Evolutionary conservation across 2,113 vertebrate genomes (phyloP).

Genomic region (Hyaena hyaena): DNA sequence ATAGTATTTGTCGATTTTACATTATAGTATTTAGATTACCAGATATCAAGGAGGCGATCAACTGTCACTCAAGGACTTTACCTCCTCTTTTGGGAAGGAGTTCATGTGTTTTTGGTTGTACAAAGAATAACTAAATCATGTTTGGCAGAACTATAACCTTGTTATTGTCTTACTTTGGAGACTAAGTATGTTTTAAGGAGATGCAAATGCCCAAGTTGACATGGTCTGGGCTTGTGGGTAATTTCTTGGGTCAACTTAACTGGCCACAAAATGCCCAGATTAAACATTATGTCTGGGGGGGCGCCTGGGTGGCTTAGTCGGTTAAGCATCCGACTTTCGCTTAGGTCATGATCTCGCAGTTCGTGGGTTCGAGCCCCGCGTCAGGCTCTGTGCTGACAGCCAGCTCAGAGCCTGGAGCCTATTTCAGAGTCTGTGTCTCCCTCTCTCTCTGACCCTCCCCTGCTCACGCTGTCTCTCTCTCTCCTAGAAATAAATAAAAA

Average conservation of each 20-base stretch:
- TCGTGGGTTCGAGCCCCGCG: too few relatives aligned
- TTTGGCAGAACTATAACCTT: background rate
- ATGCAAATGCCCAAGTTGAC: background rate
- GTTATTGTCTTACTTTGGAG: background rate
- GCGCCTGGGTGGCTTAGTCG: too few relatives aligned
- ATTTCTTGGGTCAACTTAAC: background rate
- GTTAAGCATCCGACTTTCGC: too few relatives aligned
- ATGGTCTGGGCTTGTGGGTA: background rate
- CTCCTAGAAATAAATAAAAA: too few relatives aligned
- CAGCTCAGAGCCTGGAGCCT: too few relatives aligned
- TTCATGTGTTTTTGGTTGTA: background rate
- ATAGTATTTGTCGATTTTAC: background rate
- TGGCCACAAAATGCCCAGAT: background rate
- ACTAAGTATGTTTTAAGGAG: background rate
- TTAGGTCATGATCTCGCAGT: too few relatives aligned
- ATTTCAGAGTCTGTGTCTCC: too few relatives aligned
- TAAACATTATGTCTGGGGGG: background rate
- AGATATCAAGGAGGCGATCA: background rate
- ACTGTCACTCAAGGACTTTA: background rate
- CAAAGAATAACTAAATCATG: background rate
- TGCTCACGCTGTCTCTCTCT: too few relatives aligned
- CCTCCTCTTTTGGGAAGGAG: background rate
- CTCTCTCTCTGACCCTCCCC: too few relatives aligned
- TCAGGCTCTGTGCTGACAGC: too few relatives aligned
- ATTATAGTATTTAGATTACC: background rate